Evolutionary conservation across 2,888 invertebrate species (phyloP), one percentile per base, ranked within the genome.

Genomic region (Lithophane ornitopus): DNA sequence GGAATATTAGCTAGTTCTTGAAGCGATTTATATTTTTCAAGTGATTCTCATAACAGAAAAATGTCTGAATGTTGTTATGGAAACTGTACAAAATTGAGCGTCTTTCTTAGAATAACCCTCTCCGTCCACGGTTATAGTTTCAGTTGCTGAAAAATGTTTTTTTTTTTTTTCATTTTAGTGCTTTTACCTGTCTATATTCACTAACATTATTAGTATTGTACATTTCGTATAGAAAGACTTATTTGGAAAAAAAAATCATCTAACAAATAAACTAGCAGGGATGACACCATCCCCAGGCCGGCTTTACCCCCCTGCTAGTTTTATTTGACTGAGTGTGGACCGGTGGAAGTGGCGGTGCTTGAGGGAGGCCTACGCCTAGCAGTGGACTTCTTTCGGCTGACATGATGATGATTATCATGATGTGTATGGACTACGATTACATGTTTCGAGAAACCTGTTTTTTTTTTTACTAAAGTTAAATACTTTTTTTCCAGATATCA

Each of bases 401-500:
- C n/a, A 8, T 39, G 39, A 39, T 39, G 39, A 41, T 41, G 41
- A 41, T n/a, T n/a, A n/a, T n/a, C n/a, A n/a, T 9, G 41, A 46
- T 46, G 7, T 49, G 19, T 19, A 8, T 49, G 11, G 22, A 22
- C 22, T 52, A 14, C 3, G 2, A 16, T 39, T 62, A 9, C 1
- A n/a, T 16, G 1, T n/a, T 6, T 16, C n/a, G 11, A n/a, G 19
- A 41, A 63, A 41, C 19, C n/a, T n/a, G n/a, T 9, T 3, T 41
- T 41, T 63, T 26, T 63, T 26, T 26, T 6, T 4, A 28, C 9
- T 16, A n/a, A 0, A 34, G 66, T 49, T 1, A 22, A 66, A 49
- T 9, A 44, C 19, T 82, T 89, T 88, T 2, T 74, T 93, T 92
- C 0, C 93, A 96, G 96, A 96, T 96, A 96, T 95, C 96, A 96